A percentile compares a stretch with the other conserved stretches of the same genome.
Evolutionary conservation across 2,113 vertebrate genomes (phyloP).

Genomic region (Platichthys flesus): DNA sequence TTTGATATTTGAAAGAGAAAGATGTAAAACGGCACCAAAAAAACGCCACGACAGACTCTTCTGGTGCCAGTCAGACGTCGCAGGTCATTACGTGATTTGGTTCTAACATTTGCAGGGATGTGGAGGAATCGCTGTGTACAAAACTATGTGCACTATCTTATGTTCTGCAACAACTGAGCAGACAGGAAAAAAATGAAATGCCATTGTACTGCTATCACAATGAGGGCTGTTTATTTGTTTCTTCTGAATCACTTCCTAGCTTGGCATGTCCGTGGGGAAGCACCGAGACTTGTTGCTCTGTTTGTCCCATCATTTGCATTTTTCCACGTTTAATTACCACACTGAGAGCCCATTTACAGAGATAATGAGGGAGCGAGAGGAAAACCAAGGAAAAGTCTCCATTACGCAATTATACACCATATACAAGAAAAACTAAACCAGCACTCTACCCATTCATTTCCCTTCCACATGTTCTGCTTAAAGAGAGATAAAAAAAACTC

Average conservation of each 20-base stretch:
- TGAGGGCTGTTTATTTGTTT: constrained; percentile 52
- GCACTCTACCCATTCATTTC: constrained; percentile 16
- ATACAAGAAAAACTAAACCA: constrained; percentile 29
- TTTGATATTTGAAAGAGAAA: neutral
- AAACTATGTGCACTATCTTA: constrained; percentile 46
- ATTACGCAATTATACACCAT: constrained; percentile 42
- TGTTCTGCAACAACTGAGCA: constrained; percentile 22
- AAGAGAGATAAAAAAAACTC: constrained; percentile 26
- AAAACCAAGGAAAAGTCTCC: constrained; percentile 36
- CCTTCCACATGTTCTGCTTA: constrained; percentile 38
- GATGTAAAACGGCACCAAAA: neutral
- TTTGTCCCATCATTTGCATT: constrained; percentile 64
- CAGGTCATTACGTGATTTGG: neutral
- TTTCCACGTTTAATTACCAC: constrained; percentile 66
- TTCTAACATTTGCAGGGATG: constrained; percentile 5
- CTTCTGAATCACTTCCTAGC: constrained; percentile 46
- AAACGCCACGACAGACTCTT: neutral
- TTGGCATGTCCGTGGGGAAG: constrained; percentile 47
- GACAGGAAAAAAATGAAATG: constrained; percentile 20
- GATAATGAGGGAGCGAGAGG: constrained; percentile 54
- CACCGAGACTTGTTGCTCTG: constrained; percentile 51
- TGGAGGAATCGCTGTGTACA: neutral
- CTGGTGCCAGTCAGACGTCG: neutral
- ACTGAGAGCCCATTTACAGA: constrained; percentile 55
- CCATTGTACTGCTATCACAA: constrained; percentile 32